Conservation (phyloP, 1,140 invertebrate species). For the Dysdera silvatica region DNA sequence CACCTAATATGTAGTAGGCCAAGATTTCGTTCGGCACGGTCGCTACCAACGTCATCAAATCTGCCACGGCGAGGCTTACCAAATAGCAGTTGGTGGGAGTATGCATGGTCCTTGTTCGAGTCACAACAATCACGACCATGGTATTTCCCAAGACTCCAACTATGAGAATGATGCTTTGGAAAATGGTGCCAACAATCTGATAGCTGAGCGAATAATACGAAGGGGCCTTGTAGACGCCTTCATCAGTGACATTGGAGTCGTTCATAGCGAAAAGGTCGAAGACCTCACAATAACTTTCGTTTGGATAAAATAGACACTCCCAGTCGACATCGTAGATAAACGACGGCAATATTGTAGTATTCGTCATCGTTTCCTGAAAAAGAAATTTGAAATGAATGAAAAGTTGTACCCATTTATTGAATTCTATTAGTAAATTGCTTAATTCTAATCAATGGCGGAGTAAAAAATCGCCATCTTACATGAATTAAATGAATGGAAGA, state of each 20-base stretch:
- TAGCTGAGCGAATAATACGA: conserved; percentile 49
- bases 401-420: too few relatives aligned
- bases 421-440: too few relatives aligned
- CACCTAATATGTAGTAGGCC: conserved; percentile 34
- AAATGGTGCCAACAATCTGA: conserved; percentile 51
- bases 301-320: not conserved
- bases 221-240: conserved; percentile 21
- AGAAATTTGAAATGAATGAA: too few relatives aligned
- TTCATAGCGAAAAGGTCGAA: not conserved
- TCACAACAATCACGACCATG: conserved; percentile 50
- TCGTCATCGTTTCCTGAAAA: too few relatives aligned
- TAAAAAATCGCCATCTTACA: too few relatives aligned
- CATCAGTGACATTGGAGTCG: not conserved
- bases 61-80: conserved; percentile 54
- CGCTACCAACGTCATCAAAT: conserved; percentile 52
- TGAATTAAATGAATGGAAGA: too few relatives aligned
- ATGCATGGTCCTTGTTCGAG: conserved; percentile 48
- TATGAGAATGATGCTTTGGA: conserved; percentile 52
- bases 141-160: conserved; percentile 53
- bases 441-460: too few relatives aligned
- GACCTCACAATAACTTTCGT: conserved; percentile 8
- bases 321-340: conserved; percentile 17
- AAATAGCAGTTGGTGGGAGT: conserved; percentile 58
- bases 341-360: not conserved
- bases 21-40: conserved; percentile 54